Base-by-base conservation (phyloP, 92 coral and sea anemone genomes). In the Zoanthus solanderi region DNA sequence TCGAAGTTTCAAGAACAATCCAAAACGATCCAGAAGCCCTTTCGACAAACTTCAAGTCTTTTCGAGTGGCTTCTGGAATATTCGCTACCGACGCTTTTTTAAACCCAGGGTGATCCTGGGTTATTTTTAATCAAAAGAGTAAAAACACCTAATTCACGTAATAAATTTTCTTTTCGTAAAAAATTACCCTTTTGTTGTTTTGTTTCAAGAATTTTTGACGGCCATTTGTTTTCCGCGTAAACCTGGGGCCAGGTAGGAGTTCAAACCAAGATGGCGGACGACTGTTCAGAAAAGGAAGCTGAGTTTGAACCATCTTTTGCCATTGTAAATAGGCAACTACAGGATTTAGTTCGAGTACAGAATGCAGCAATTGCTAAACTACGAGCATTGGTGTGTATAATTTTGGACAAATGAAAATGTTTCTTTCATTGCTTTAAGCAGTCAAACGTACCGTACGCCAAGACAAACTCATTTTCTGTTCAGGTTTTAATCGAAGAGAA, bases 261-360 rank as follows among this genome's bases (percentile, higher is more conserved):
- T 69, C 54, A 87, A 69, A 88, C 75, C 72, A 92, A 92, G 79
- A 92, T 92, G 94, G 94, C 88, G 92, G 94, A 84, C 78, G 91
- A 88, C 57, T 37, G 42, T 37, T 37, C 42, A 0, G 83, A 71
- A 81, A 92, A 57, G 29, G 78, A 76, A 16, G n/a, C 32, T 14
- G 78, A 78, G 4, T 65, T 32, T 1, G 95, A 90, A 80, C 97
- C 98, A 50, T 95, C 95, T 42, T 91, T 89, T 79, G 17, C 87
- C 83, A 67, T 97, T 71, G 99, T 97, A 84, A 95, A 95, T 88
- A 94, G 90, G 85, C 99, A 97, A 71, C 92, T 97, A 77, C 96
- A 95, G 78, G 99, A 97, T 84, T 90, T 97, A 32, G 90, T 97
- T 77, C 95, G 99, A 46, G 78, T 92, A 53, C 99, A 97, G 71